These are phyloP conservation scores for Burhinus bistriatus DNA, from an alignment of 2,113 vertebrate genomes.

Conservation along the genomic window DNA sequence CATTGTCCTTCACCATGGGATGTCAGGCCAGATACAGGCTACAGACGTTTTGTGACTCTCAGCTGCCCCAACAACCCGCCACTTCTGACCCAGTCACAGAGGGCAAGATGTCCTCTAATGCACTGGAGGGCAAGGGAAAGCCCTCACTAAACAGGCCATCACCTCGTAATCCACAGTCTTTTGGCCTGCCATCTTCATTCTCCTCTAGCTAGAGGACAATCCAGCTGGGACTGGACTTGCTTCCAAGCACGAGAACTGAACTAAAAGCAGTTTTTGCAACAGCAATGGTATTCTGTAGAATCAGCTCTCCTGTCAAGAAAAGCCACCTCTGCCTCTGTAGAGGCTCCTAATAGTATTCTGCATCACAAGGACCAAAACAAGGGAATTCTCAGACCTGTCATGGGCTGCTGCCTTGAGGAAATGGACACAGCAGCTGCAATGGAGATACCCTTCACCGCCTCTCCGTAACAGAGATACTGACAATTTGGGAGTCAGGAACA, in stretches of 20 bases:
- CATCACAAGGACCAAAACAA: not conserved
- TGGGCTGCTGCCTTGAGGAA: not conserved
- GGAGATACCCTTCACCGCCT: not conserved
- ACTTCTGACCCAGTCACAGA: not conserved
- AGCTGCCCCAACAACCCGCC: not conserved
- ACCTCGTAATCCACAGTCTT: not conserved
- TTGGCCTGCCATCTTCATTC: not conserved
- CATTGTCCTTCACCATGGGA: not conserved
- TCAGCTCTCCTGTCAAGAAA: not conserved
- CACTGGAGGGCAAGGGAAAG: not conserved
- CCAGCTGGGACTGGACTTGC: not conserved
- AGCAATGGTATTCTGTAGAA: not conserved
- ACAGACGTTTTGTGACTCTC: not conserved
- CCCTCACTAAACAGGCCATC: not conserved
- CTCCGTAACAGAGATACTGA: not conserved
- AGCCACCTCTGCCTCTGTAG: not conserved
- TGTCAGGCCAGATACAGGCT: not conserved
- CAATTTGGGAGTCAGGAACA: not conserved
- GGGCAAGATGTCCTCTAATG: not conserved
- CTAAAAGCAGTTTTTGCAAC: not conserved
- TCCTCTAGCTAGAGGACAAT: not conserved
- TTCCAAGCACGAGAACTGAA: not conserved
- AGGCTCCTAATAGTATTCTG: not conserved
- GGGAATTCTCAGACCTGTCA: not conserved
- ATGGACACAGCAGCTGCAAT: not conserved